These are phyloP conservation scores for Ditylenchus weischeri DNA, from an alignment of 2,888 invertebrate genomes.

Conservation along the genomic window DNA sequence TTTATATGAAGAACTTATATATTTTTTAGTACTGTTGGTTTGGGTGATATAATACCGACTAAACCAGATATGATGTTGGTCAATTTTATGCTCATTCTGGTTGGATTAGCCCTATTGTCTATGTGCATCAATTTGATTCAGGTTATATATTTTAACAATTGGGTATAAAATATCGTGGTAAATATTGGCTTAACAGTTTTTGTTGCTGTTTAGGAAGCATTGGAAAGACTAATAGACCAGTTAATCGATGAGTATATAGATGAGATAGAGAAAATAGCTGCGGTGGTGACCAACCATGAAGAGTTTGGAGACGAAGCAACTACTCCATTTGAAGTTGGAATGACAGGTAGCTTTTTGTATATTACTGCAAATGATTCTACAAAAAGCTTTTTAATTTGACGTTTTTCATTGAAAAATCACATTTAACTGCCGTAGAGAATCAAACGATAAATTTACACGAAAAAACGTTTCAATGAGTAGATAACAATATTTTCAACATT, in stretches of 20 bases:
- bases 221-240: conserved; percentile 46
- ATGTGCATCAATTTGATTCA: conserved; percentile 55
- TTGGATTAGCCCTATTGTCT: conserved; percentile 55
- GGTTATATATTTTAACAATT: conserved; percentile 22
- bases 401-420: too few relatives aligned
- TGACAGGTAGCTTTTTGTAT: conserved; percentile 33
- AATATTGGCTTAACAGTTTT: neutral
- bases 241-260: conserved; percentile 52
- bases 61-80: conserved; percentile 56
- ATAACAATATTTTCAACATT: too few relatives aligned
- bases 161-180: neutral
- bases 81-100: conserved; percentile 55
- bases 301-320: conserved; percentile 43
- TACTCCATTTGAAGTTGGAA: conserved; percentile 49
- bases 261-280: conserved; percentile 56
- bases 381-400: too few relatives aligned
- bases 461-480: too few relatives aligned
- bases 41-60: conserved; percentile 56
- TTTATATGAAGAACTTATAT: neutral
- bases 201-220: conserved; percentile 30
- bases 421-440: too few relatives aligned
- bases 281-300: conserved; percentile 46
- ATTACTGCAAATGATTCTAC: too few relatives aligned
- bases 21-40: conserved; percentile 56
- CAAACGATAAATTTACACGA: too few relatives aligned